These are phyloP conservation scores for Bombus waltoni DNA, from an alignment of 1,140 invertebrate genomes.

Conservation along the genomic window DNA sequence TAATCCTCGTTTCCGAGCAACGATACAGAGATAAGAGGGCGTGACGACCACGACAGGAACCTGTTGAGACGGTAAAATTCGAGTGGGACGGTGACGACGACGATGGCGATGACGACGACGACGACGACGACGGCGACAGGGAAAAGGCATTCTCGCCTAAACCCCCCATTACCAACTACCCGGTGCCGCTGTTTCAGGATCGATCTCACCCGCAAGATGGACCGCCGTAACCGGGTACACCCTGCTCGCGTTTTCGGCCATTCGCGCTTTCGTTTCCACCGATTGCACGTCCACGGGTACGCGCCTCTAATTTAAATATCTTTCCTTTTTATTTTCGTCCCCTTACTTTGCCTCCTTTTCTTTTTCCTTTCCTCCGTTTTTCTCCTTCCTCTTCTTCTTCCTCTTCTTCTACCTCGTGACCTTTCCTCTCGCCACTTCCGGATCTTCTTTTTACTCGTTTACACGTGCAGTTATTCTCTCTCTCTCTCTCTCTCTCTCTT, in stretches of 20 bases:
- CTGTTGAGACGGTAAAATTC: constrained; percentile 38
- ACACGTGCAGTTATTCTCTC: constrained; percentile 10
- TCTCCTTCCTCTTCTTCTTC: constrained; percentile 16
- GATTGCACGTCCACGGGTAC: constrained; percentile 53
- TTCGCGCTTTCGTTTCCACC: constrained; percentile 62
- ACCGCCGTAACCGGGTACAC: constrained; percentile 63
- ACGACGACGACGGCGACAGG: constrained; percentile 75
- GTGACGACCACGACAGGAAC: constrained; percentile 41
- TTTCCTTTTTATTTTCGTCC: not conserved
- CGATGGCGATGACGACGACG: constrained; percentile 63
- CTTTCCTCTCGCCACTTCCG: constrained; percentile 7
- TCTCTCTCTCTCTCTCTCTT: constrained; percentile 38
- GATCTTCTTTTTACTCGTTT: too few species aligned
- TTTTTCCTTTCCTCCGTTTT: not conserved
- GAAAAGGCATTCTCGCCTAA: constrained; percentile 82
- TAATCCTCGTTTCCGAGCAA: constrained; percentile 11
- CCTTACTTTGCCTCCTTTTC: not conserved
- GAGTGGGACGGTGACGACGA: constrained; percentile 56
- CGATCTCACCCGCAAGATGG: constrained; percentile 68
- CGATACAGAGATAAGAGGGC: constrained; percentile 12
- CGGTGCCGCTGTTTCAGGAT: constrained; percentile 71
- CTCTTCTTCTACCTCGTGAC: constrained; percentile 31
- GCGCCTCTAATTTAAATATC: constrained; percentile 13
- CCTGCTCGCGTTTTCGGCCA: constrained; percentile 66
- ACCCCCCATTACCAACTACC: constrained; percentile 81